Conservation (phyloP, 1,140 invertebrate genomes). For the Drosophila neocordata region DNA sequence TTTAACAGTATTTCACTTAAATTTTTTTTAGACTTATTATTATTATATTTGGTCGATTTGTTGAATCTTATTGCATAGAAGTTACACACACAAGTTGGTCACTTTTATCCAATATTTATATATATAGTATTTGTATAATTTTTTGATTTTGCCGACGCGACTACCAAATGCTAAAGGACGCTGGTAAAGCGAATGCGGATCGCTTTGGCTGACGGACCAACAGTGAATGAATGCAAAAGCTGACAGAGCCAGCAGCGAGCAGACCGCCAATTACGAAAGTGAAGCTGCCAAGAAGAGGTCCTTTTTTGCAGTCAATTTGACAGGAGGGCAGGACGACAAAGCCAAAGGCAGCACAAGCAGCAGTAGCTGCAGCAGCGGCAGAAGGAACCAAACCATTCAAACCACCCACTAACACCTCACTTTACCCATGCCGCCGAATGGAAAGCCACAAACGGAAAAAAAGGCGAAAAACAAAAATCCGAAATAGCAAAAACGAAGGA, state of each 20-base stretch:
- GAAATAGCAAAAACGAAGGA: constrained; percentile 31
- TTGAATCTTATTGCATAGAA: not conserved
- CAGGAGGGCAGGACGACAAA: constrained; percentile 67
- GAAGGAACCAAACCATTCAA: constrained; percentile 9
- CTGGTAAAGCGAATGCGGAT: constrained; percentile 57
- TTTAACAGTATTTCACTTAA: constrained; percentile 26
- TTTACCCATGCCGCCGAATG: constrained; percentile 20
- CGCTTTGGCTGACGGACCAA: constrained; percentile 75
- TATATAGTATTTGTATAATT: not conserved
- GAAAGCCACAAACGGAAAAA: constrained; percentile 55
- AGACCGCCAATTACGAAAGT: constrained; percentile 82
- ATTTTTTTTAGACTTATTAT: constrained; percentile 8
- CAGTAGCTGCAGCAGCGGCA: constrained; percentile 26
- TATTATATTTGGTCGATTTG: not conserved
- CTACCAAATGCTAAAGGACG: constrained; percentile 32
- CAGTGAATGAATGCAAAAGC: constrained; percentile 68
- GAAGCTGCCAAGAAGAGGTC: constrained; percentile 81
- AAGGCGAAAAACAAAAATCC: constrained; percentile 20
- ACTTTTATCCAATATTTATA: constrained; percentile 5
- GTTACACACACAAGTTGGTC: constrained; percentile 1
- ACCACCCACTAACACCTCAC: constrained; percentile 5
- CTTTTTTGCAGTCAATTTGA: constrained; percentile 82
- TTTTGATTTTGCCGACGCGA: constrained; percentile 61
- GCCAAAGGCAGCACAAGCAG: constrained; percentile 67
- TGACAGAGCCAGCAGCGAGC: constrained; percentile 63